Percentiles rank a stretch among this genome's conserved stretches.
These are phyloP conservation scores for Drosophila diplacantha DNA, from an alignment of 2,888 invertebrate species.

Conservation along the genomic window DNA sequence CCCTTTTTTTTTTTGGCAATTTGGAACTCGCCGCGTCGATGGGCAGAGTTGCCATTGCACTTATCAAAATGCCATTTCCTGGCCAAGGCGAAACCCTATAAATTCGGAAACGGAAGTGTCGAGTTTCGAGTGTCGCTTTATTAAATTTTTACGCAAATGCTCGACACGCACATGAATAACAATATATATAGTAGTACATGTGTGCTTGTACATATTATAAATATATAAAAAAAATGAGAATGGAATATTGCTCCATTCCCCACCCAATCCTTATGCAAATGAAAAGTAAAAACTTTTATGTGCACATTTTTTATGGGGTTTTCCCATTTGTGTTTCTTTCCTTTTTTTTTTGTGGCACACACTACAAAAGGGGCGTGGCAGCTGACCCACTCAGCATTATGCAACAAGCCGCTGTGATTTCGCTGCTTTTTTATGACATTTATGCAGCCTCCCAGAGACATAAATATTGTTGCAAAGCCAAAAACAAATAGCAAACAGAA, in stretches of 20 bases:
- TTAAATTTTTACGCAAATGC: slow-evolving; percentile 70
- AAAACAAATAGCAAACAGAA: slow-evolving; percentile 71
- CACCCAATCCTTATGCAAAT: slow-evolving; percentile 60
- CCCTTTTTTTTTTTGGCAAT: slow-evolving; percentile 50
- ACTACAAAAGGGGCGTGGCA: slow-evolving; percentile 38
- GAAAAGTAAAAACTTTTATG: slow-evolving; percentile 62
- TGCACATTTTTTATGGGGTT: slow-evolving; percentile 37
- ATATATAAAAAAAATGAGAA: slow-evolving; percentile 8
- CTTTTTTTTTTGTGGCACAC: slow-evolving; percentile 41
- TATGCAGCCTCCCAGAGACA: slow-evolving; percentile 34
- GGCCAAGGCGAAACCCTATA: slow-evolving; percentile 20
- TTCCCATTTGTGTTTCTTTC: slow-evolving; percentile 2
- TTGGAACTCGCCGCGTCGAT: slow-evolving; percentile 65
- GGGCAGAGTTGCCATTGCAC: slow-evolving; percentile 53
- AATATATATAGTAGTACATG: slow-evolving; percentile 30
- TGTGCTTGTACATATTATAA: slow-evolving; percentile 1
- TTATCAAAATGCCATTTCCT: slow-evolving; percentile 67
- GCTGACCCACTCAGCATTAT: slow-evolving; percentile 41
- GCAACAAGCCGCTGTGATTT: slow-evolving; percentile 43
- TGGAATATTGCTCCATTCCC: slow-evolving; percentile 2
- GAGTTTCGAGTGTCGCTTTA: slow-evolving; percentile 60
- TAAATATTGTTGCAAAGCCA: slow-evolving; percentile 68
- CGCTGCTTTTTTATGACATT: slow-evolving; percentile 37
- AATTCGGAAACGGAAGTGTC: slow-evolving; percentile 30
- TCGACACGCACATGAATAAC: slow-evolving; percentile 65